Conservation (phyloP, 2,113 vertebrate genomes). For the Melanerpes formicivorus region DNA sequence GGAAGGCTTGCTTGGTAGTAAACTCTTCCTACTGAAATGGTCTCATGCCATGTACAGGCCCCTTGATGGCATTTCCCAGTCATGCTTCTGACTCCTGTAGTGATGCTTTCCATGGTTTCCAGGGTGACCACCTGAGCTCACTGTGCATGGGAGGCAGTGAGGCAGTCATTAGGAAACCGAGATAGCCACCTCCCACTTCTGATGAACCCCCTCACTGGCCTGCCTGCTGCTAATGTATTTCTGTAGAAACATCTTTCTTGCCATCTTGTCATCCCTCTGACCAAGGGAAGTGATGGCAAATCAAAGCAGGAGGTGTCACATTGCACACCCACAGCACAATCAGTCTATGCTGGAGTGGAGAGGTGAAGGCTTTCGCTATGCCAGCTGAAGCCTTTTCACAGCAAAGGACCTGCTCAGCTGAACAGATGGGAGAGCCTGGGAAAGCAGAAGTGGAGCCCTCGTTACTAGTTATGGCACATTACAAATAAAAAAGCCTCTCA, state of each 20-base stretch:
- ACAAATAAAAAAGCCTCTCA: slow-evolving; percentile 69
- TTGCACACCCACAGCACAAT: slow-evolving; percentile 47
- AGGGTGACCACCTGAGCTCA: neutral
- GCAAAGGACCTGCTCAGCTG: slow-evolving; percentile 69
- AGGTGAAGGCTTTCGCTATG: slow-evolving; percentile 64
- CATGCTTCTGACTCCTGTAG: neutral
- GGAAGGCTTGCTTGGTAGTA: neutral
- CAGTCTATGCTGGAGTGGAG: slow-evolving; percentile 52
- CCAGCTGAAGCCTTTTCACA: slow-evolving; percentile 57
- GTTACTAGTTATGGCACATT: slow-evolving; percentile 60
- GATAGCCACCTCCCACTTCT: neutral
- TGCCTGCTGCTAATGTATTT: slow-evolving; percentile 20
- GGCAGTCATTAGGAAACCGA: neutral
- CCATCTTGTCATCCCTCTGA: slow-evolving; percentile 43
- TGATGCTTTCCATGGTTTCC: neutral
- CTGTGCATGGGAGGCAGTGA: neutral
- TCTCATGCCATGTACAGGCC: neutral
- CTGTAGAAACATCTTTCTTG: slow-evolving; percentile 44
- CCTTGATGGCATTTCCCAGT: neutral
- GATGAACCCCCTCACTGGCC: neutral
- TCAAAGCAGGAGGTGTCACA: slow-evolving; percentile 20
- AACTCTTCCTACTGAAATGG: neutral
- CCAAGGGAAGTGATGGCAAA: slow-evolving; percentile 36
- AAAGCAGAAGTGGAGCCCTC: slow-evolving; percentile 48
- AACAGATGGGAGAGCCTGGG: slow-evolving; percentile 67